Evolutionary conservation across 1,140 invertebrate genomes (phyloP).

Genomic region (Aricia agestis): DNA sequence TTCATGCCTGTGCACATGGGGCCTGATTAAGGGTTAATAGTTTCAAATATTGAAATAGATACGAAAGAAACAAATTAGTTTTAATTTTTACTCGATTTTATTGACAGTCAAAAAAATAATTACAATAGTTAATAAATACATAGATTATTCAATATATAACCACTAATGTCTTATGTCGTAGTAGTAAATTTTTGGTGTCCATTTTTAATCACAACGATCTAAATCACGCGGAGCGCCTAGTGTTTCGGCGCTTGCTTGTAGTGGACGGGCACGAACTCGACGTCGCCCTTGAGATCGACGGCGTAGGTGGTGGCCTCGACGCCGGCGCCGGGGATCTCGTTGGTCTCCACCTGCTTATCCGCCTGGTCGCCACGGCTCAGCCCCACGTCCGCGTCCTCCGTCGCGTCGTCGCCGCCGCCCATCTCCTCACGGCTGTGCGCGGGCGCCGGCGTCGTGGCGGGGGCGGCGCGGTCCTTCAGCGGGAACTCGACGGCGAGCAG

Average conservation of each 20-base stretch:
- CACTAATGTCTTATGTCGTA: too few species aligned
- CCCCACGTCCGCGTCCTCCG: constrained; percentile 26
- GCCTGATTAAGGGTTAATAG: too few species aligned
- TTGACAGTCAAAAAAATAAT: too few species aligned
- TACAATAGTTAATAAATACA: too few species aligned
- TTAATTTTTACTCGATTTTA: too few species aligned
- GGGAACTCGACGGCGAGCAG: constrained; percentile 48
- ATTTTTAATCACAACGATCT: neutral
- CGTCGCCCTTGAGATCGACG: constrained; percentile 32
- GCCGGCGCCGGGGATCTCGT: constrained; percentile 25
- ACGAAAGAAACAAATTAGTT: too few species aligned
- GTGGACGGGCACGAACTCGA: constrained; percentile 30
- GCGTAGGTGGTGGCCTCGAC: constrained; percentile 38
- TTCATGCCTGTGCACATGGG: too few species aligned
- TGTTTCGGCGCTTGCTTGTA: neutral
- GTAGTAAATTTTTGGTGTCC: too few species aligned
- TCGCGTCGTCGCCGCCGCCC: constrained; percentile 17
- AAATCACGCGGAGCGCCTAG: neutral
- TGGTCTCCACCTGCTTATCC: constrained; percentile 24
- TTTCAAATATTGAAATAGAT: too few species aligned
- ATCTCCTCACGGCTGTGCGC: constrained; percentile 27
- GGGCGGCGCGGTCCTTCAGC: neutral
- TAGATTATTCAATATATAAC: too few species aligned
- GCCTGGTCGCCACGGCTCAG: constrained; percentile 23
- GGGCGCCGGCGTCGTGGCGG: neutral